phyloP scores from a whole-genome alignment of 2,888 invertebrate species.

The Lissonota sp. region DNA sequence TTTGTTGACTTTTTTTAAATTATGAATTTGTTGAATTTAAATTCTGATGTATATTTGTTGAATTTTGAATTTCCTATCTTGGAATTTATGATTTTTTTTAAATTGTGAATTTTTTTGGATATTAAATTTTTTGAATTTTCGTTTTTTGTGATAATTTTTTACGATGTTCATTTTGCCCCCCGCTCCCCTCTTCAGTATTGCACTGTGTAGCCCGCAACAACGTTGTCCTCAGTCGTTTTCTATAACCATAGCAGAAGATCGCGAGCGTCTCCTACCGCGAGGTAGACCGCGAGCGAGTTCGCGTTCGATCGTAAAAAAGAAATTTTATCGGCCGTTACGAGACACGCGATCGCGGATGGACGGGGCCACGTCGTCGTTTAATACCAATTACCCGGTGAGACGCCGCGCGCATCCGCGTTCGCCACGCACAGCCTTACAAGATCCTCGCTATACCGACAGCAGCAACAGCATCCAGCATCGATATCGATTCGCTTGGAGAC shows the following conservation, averaged over 20 bases:
- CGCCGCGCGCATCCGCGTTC: slow-evolving; percentile 63
- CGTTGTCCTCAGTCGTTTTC: slow-evolving; percentile 38
- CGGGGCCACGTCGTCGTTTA: slow-evolving; percentile 69
- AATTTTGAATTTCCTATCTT: too few relatives aligned
- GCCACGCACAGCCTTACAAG: slow-evolving; percentile 55
- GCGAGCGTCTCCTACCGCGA: slow-evolving; percentile 52
- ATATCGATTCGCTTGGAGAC: not conserved
- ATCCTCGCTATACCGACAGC: slow-evolving; percentile 14
- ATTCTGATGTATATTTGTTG: too few relatives aligned
- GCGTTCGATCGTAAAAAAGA: slow-evolving; percentile 65
- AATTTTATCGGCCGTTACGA: slow-evolving; percentile 70
- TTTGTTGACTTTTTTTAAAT: too few relatives aligned
- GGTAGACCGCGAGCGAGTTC: slow-evolving; percentile 29
- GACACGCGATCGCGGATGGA: slow-evolving; percentile 66
- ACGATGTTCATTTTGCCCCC: too few relatives aligned
- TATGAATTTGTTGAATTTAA: too few relatives aligned
- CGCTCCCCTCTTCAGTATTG: not conserved
- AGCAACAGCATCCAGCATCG: slow-evolving; percentile 17
- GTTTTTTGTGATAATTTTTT: too few relatives aligned
- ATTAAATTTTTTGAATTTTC: too few relatives aligned
- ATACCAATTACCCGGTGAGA: slow-evolving; percentile 69
- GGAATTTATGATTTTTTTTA: too few relatives aligned
- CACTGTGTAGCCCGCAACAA: slow-evolving; percentile 30
- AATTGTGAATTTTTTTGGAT: too few relatives aligned
- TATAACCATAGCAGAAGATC: slow-evolving; percentile 18